Base-by-base conservation (phyloP, 2,797 vertebrate genomes). In the Arremon brunneinucha region DNA sequence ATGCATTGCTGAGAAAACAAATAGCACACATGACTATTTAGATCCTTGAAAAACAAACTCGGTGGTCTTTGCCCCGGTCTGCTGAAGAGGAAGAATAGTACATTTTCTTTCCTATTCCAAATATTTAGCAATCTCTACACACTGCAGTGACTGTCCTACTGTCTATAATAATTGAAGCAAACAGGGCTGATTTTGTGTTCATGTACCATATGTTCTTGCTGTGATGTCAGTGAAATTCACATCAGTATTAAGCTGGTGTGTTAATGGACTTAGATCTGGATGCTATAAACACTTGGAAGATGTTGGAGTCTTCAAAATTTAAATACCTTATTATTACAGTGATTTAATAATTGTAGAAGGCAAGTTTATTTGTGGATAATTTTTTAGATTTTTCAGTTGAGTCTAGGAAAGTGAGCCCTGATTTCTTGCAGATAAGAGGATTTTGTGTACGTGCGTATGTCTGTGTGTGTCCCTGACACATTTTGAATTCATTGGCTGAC, bases 1-100 rank as follows among this genome's bases (percentile, higher is more conserved):
- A 69, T 64, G 67, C 84, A 74, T 76, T 46, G 72, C 89, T 95
- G 87, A 83, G 85, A 93, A 97, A 96, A 96, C 80, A 95, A 95
- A 94, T 92, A 96, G 49, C n/a, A 32, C 35, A 77, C 60, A 74
- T 53, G 41, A 60, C 59, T 91, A 72, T 93, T 88, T 90, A 78
- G 87, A 81, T 78, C 35, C 50, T 67, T 88, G 85, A 79, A 93
- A 94, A 95, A 93, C 84, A 90, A 92, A 76, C 76, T 65, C 0
- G 4, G 72, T 88, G 94, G 92, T 89, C 91, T 93, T 93, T 90
- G 35, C 82, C 37, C 59, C 76, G 77, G 50, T 83, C 76, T 86
- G 27, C 26, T 6, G n/a, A 94, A 62, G 46, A 92, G 46, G 12
- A 88, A 93, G 35, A 95, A 89, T 76, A 79, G 87, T 52, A 56